phyloP scores from a whole-genome alignment of 2,888 invertebrate genomes.

The Tipula helvola region DNA sequence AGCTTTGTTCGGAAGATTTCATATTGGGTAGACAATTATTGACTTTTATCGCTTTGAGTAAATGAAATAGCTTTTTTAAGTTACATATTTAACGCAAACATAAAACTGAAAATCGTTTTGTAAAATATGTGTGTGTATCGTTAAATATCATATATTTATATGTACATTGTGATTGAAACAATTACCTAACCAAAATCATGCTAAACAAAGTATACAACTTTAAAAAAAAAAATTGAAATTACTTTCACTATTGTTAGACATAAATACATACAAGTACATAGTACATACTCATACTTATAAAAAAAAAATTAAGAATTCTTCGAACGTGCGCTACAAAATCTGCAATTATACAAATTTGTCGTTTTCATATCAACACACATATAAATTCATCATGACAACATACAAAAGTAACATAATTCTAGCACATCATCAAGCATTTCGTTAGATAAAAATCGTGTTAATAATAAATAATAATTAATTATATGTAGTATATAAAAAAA shows the following conservation, averaged over 20 bases:
- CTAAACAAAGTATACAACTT: neutral
- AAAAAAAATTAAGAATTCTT: neutral
- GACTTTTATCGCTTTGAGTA: neutral
- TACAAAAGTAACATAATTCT: neutral
- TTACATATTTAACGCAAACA: neutral
- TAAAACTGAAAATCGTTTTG: neutral
- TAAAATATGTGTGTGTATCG: too few species aligned
- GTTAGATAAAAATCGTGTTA: conserved; percentile 4
- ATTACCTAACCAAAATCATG: neutral
- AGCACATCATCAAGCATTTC: neutral
- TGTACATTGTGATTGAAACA: neutral
- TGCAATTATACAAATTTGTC: neutral
- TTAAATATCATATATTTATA: neutral
- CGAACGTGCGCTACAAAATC: neutral
- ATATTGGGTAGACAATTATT: neutral
- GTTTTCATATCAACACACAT: neutral
- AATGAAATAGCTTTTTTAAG: neutral
- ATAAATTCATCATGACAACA: neutral
- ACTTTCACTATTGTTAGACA: neutral
- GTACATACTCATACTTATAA: neutral
- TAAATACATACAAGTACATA: neutral
- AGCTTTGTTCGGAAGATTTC: neutral
- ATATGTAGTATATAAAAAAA: neutral
- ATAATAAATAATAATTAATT: neutral
- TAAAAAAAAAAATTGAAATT: neutral